Conservation (phyloP, 1,140 invertebrate species). For the Drosophila truncata region DNA sequence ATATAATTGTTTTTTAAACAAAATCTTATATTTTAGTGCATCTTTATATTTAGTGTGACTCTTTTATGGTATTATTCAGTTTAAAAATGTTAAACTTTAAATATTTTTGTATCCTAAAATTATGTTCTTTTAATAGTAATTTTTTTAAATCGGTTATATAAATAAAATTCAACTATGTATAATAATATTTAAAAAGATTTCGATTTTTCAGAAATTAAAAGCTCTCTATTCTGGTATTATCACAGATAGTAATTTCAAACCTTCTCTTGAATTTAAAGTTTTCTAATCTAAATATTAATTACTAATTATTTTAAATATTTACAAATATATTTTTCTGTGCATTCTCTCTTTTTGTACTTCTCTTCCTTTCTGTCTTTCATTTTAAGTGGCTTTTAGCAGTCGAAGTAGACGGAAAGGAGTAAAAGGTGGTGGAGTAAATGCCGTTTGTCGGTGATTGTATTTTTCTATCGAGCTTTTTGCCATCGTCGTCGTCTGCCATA, state of each 20-base stretch:
- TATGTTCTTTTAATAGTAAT: no score
- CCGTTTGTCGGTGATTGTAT: conserved; percentile 63
- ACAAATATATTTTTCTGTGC: background rate
- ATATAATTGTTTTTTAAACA: background rate
- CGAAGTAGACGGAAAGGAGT: conserved; percentile 5
- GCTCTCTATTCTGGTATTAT: background rate
- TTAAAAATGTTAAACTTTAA: no score
- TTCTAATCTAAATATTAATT: background rate
- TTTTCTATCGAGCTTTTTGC: conserved; percentile 65
- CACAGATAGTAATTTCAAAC: background rate
- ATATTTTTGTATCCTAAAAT: no score
- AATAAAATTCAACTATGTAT: no score
- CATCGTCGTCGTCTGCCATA: conserved; percentile 50
- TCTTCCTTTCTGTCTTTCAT: conserved; percentile 13
- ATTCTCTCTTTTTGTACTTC: conserved; percentile 3
- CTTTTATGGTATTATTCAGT: no score
- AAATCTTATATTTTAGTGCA: background rate
- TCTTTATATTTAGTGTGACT: background rate
- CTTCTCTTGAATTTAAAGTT: background rate
- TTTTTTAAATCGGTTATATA: no score
- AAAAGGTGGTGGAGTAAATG: conserved; percentile 26
- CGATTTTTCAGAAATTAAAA: background rate
- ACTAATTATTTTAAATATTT: background rate
- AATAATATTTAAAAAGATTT: no score
- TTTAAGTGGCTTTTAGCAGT: conserved; percentile 70